Base-by-base conservation (phyloP, 2,797 vertebrate genomes). In the Tokudaia muenninki region DNA sequence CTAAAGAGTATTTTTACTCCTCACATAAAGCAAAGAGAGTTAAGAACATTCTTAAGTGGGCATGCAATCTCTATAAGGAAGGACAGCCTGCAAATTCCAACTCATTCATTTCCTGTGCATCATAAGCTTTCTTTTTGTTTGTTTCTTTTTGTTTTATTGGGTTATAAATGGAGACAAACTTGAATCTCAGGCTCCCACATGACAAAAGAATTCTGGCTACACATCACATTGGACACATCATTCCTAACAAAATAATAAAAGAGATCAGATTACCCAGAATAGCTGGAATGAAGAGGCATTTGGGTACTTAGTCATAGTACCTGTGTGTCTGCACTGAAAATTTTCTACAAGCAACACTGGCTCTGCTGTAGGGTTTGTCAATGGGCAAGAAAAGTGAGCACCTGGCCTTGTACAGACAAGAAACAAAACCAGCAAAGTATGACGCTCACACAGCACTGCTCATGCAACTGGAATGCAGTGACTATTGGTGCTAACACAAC, bases 1-100 rank as follows among this genome's bases (percentile, higher is more conserved):
- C 52, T 75, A 90, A 67, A 95, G 84, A 92, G 65, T 31, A 55
- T 57, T 59, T 95, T 86, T 89, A 70, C n/a, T 50, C 77, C 78
- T 94, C 75, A 81, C 47, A 96, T 83, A 90, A 89, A 91, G 61
- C 37, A 31, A 92, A 92, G 2, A 17, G 29, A 13, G 19, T 55
- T 52, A 81, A 87, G 21, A 83, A 41, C 59, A 93, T 88, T 83
- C n/a, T 61, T 89, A 86, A 90, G 31, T 16, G 34, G 78, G 61
- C 52, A 63, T 94, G 21, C 11, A 9, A 21, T 44, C 41, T 63
- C 44, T 67, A 12, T 1, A 61, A 91, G 37, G 59, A 82, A 50
- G 16, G 77, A 90, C 31, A 63, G 19, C 37, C 57, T 91, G 57
- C 13, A 65, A 79, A 90, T 72, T 75, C 65, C 37, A 87, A 90